These are phyloP conservation scores for Linnaemya tessellans DNA, from an alignment of 2,888 invertebrate genomes.

Conservation along the genomic window DNA sequence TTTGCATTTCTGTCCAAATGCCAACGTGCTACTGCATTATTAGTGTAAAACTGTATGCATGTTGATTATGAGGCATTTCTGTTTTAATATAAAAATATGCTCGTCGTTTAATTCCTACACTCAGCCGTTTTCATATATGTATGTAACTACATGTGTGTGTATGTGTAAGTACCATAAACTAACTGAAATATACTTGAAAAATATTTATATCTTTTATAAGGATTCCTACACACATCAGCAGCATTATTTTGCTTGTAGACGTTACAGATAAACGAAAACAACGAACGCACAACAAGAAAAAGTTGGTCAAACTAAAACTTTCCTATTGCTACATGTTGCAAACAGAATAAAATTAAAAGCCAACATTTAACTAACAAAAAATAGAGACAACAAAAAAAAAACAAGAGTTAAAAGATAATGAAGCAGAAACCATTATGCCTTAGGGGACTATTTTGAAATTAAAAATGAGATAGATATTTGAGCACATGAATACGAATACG, in stretches of 20 bases:
- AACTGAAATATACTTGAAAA: slow-evolving; percentile 36
- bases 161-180: not conserved
- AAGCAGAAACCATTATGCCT: slow-evolving; percentile 41
- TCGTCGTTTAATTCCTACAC: slow-evolving; percentile 16
- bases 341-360: slow-evolving; percentile 45
- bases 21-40: not conserved
- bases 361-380: slow-evolving; percentile 20
- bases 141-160: not conserved
- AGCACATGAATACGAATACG: no score
- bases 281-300: slow-evolving; percentile 28
- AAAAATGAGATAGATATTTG: slow-evolving; percentile 1
- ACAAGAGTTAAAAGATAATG: slow-evolving; percentile 18
- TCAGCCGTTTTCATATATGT: not conserved
- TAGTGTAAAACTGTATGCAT: not conserved
- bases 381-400: not conserved
- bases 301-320: slow-evolving; percentile 52
- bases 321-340: slow-evolving; percentile 42
- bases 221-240: slow-evolving; percentile 35
- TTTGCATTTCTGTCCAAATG: slow-evolving; percentile 5
- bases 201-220: slow-evolving; percentile 52
- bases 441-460: slow-evolving; percentile 11
- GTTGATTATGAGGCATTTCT: slow-evolving; percentile 48
- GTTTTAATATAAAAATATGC: slow-evolving; percentile 44
- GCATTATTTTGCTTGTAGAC: not conserved
- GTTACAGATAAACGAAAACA: not conserved